Conservation (phyloP, 2,113 vertebrate species). For the Trinectes maculatus region DNA sequence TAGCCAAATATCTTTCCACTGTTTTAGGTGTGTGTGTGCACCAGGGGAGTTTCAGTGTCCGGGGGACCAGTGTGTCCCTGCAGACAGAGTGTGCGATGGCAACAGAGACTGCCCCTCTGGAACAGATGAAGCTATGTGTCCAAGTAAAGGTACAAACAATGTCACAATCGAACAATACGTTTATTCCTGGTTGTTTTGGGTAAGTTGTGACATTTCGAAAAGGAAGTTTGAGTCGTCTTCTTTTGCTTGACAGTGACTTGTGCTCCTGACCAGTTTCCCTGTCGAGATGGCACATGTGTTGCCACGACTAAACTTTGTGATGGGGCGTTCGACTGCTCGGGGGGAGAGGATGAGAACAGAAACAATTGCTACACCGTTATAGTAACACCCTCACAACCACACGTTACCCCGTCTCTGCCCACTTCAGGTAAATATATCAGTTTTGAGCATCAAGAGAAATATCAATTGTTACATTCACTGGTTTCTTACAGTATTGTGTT, state of each 20-base stretch:
- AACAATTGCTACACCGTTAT: slow-evolving; percentile 63
- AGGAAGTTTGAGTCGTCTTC: neutral
- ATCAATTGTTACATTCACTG: too few species aligned
- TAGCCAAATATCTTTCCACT: neutral
- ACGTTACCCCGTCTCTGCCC: neutral
- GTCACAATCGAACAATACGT: neutral
- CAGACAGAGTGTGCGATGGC: slow-evolving; percentile 82
- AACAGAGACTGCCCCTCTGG: slow-evolving; percentile 82
- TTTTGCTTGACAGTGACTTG: slow-evolving; percentile 72
- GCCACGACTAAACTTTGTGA: slow-evolving; percentile 75
- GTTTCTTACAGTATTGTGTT: neutral
- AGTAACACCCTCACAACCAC: neutral
- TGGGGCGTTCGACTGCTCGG: slow-evolving; percentile 79
- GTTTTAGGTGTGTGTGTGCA: slow-evolving; percentile 77
- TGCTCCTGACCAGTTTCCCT: slow-evolving; percentile 76
- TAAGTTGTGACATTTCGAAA: neutral
- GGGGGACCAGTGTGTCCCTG: slow-evolving; percentile 76
- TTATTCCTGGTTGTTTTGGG: neutral
- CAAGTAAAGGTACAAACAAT: slow-evolving; percentile 76
- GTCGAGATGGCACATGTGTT: slow-evolving; percentile 81
- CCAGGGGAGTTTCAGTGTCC: slow-evolving; percentile 85
- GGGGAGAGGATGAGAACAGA: slow-evolving; percentile 82
- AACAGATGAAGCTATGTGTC: slow-evolving; percentile 86
- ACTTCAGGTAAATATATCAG: slow-evolving; percentile 55
- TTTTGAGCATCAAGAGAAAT: too few species aligned